Evolutionary conservation across 2,113 vertebrate genomes (phyloP).

Genomic region (Alectura lathami): DNA sequence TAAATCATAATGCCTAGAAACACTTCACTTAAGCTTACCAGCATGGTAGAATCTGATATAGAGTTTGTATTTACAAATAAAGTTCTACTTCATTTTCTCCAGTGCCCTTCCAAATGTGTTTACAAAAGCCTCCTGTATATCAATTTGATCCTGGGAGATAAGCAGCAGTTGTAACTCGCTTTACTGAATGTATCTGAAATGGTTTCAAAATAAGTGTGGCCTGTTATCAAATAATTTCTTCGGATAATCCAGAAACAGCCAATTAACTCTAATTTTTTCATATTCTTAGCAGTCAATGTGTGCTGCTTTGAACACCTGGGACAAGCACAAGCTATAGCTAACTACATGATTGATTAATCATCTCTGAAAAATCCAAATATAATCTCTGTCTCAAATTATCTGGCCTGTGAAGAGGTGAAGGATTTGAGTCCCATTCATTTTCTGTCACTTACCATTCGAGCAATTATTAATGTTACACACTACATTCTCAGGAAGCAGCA

Average conservation of each 20-base stretch:
- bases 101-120: neutral
- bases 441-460: neutral
- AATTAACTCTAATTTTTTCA: neutral
- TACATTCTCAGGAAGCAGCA: neutral
- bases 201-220: conserved; percentile 13
- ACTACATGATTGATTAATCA: neutral
- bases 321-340: neutral
- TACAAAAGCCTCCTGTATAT: neutral
- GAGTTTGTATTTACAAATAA: neutral
- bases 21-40: neutral
- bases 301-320: neutral
- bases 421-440: neutral
- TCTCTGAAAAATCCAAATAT: neutral
- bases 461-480: neutral
- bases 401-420: neutral
- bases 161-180: neutral
- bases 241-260: conserved; percentile 9
- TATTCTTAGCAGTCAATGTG: neutral
- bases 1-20: neutral
- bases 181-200: neutral
- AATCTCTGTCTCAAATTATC: neutral
- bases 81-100: neutral
- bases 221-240: conserved; percentile 8
- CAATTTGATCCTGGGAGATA: neutral
- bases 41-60: neutral